A percentile compares a stretch with the other conserved stretches of the same genome.
Evolutionary conservation across 37 sponge, comb jelly and placozoan genomes (phyloP).

Genomic region (Halisarca cf. caerulea): DNA sequence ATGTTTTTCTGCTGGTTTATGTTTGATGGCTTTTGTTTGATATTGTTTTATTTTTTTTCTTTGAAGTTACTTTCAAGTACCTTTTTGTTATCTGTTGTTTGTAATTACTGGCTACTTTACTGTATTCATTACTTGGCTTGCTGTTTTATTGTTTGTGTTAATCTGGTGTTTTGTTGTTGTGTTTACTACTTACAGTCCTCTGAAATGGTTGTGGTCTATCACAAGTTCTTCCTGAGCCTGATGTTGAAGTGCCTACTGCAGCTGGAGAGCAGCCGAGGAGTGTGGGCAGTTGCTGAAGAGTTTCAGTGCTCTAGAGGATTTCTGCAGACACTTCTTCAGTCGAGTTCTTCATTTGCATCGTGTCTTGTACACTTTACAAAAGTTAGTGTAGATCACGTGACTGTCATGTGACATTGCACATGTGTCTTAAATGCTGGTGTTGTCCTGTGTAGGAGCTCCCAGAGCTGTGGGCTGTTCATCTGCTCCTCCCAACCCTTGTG

Average conservation of each 20-base stretch:
- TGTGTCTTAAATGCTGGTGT: neutral
- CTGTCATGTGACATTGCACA: neutral
- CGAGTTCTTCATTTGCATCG: conserved; percentile 62
- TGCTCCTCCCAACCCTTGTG: conserved; percentile 68
- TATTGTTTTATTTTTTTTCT: too few species aligned
- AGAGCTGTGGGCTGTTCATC: conserved; percentile 79
- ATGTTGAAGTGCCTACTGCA: conserved; percentile 65
- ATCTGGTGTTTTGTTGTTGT: neutral
- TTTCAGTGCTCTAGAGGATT: conserved; percentile 86
- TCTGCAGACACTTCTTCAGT: conserved; percentile 65
- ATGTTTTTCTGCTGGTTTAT: too few species aligned
- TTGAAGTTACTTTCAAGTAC: too few species aligned
- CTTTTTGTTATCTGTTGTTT: too few species aligned
- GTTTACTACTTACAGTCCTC: conserved; percentile 8
- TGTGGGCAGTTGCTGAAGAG: conserved; percentile 76
- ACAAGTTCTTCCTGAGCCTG: conserved; percentile 73
- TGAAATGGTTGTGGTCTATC: conserved; percentile 31
- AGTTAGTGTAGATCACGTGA: conserved; percentile 19
- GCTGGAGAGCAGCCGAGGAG: conserved; percentile 23
- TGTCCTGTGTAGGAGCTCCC: conserved; percentile 62
- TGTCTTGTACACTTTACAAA: conserved; percentile 81
- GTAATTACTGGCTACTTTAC: too few species aligned
- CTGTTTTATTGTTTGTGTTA: neutral
- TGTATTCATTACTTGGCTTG: neutral
- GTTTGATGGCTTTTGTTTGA: too few species aligned